Evolutionary conservation across 2,797 vertebrate genomes (phyloP).

Genomic region (Cirrhinus molitorella): DNA sequence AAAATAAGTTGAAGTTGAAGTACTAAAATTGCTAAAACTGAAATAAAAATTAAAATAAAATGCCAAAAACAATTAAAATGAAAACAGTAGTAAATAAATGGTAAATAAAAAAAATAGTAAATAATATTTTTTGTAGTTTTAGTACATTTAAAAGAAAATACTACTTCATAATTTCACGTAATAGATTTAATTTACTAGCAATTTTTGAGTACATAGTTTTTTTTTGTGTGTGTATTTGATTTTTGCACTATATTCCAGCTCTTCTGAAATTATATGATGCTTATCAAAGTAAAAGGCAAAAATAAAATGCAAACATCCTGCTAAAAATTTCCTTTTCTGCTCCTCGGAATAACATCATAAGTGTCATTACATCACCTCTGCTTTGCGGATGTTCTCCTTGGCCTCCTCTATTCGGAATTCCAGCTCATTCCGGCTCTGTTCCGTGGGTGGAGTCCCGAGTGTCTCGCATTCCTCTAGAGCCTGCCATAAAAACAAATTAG

Average conservation of each 20-base stretch:
- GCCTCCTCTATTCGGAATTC: conserved; percentile 95
- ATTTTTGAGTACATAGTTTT: background rate
- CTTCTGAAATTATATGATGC: background rate
- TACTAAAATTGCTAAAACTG: no score
- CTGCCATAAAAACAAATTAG: conserved; percentile 68
- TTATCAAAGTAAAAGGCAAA: background rate
- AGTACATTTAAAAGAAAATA: background rate
- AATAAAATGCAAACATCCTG: background rate
- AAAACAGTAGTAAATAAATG: no score
- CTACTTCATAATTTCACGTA: background rate
- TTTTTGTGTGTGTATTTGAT: background rate
- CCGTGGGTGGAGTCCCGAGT: conserved; percentile 86
- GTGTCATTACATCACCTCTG: conserved; percentile 82
- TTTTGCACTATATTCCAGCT: background rate
- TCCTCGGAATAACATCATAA: background rate
- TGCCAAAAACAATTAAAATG: no score
- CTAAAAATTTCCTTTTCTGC: background rate
- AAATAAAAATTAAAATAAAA: no score
- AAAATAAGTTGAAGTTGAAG: no score
- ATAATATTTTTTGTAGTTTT: background rate
- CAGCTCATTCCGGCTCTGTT: conserved; percentile 89
- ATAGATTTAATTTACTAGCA: background rate
- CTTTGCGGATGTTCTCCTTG: conserved; percentile 93
- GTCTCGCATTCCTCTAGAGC: conserved; percentile 91
- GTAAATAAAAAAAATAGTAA: no score